These are phyloP conservation scores for Watsonalla binaria DNA, from an alignment of 2,888 invertebrate species.

Conservation along the genomic window DNA sequence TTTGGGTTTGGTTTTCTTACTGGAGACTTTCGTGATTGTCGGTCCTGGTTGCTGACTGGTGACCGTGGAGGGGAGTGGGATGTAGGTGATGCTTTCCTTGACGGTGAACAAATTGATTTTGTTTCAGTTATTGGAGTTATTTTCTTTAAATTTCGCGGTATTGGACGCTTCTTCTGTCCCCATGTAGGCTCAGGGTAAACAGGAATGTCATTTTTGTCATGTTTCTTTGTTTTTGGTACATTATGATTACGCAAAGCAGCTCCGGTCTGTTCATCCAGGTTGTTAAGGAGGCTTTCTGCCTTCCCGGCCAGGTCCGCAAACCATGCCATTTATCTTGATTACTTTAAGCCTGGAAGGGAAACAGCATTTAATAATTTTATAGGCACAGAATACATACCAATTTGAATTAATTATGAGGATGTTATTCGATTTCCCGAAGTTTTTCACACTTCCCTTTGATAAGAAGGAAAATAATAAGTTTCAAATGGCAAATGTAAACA, in stretches of 20 bases:
- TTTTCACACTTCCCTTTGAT: no score
- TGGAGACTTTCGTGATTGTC: conserved; percentile 25
- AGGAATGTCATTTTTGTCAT: conserved; percentile 26
- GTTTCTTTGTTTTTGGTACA: conserved; percentile 38
- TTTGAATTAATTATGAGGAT: no score
- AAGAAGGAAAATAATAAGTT: no score
- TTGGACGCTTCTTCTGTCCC: conserved; percentile 33
- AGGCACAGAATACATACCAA: not conserved
- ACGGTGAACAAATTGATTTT: conserved; percentile 28
- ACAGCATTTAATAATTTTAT: conserved; percentile 11
- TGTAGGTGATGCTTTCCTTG: conserved; percentile 28
- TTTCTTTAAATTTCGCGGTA: conserved; percentile 34
- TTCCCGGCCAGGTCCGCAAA: conserved; percentile 85
- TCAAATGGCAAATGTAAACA: no score
- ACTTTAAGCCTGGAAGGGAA: conserved; percentile 21
- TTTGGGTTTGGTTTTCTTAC: conserved; percentile 27
- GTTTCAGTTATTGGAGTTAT: conserved; percentile 31
- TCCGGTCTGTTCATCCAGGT: conserved; percentile 86
- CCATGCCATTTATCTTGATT: conserved; percentile 81
- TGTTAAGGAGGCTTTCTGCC: conserved; percentile 86
- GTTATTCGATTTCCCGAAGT: no score
- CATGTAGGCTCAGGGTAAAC: conserved; percentile 28
- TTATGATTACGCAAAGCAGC: conserved; percentile 75
- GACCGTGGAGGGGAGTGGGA: conserved; percentile 21
- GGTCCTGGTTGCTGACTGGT: conserved; percentile 18